Evolutionary conservation across 2,888 invertebrate genomes (phyloP), one percentile per base, ranked within the genome.

Genomic region (Campoplex nolae): DNA sequence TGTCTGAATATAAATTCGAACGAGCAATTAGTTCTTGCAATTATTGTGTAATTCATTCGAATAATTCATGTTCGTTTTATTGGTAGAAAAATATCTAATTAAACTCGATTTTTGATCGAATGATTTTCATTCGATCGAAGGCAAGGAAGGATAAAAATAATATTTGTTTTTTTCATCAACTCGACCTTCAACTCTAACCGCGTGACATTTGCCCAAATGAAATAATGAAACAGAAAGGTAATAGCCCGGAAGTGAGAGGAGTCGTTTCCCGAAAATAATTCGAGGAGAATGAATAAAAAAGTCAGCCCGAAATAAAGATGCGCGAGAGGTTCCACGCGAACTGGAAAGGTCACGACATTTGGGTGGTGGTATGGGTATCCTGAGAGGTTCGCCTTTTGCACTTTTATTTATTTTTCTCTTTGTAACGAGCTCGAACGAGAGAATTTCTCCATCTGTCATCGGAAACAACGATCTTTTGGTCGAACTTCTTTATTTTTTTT

Each of bases 401-500:
- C 16, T 16, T 32, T 32, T 16, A 62, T 32, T 62, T 38, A 3
- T 38, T 38, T 38, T 3, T 23, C 28, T 58, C 28, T 58, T 32
- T 62, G 32, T 7, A 32, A 32, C 32, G 1, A 32, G 32, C 32
- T 32, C 23, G 28, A 4, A 28, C 1, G 16, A 62, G 6, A 32
- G 16, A 32, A 62, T 62, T 62, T 32, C 32, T 32, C 62, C 32
- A 28, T 58, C 62, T 32, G 32, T 58, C 58, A 23, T 58, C 28
- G 58, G 16, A 13, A 58, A 32, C 58, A 58, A 58, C 70, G 28
- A 70, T 45, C 23, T 48, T 48, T 70, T 45, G 28, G 1, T 23
- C 16, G 13, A 28, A 70, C 45, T 83, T 71, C 16, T 54, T 71
- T n/a, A 70, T 71, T 65, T n/a, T 0, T 42, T 42, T 68, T 38